Evolutionary conservation across 2,113 vertebrate genomes (phyloP), one percentile per base, ranked within the genome.

Genomic region (Podilymbus podiceps): DNA sequence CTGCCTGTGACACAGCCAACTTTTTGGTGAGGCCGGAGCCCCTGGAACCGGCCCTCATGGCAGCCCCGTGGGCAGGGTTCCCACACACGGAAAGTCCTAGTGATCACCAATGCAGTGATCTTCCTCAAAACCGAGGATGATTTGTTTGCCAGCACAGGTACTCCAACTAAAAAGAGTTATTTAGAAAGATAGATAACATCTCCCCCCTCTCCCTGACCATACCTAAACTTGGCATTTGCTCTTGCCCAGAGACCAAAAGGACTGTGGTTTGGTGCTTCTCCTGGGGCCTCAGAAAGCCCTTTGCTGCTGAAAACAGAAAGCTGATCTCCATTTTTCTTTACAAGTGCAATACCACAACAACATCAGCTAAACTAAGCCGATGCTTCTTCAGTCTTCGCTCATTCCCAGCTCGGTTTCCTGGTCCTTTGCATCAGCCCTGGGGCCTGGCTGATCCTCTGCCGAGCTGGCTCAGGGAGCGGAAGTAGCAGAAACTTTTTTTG

Each of bases 161-260:
- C 12, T 66, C 18, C 53, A 88, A 21, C 30, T 62, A 73, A 21
- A 27, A 75, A 59, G 64, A 68, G 8, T 3, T 35, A 38, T n/a
- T 72, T 42, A 35, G 53, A 85, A n/a, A 3, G 19, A 50, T 0
- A 58, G 53, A 44, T 24, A 72, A 58, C 25, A 9, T 71, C 17
- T 81, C 17, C 7, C 5, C 22, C 10, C 6, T 7, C 11, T 16
- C 20, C 10, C 6, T 2, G 1, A 0, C 62, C 38, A 33, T 3
- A 63, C 8, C 42, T 63, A 52, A 82, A 79, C 7, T 19, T 52
- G 38, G 14, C 20, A 25, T 42, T 68, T 83, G 14, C 13, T 58
- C 62, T 66, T 91, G 42, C 5, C 6, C 0, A 1, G 13, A 56
- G 12, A 68, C 15, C 11, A 85, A 74, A 81, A 78, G 12, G 3